Base-by-base conservation (phyloP, 2,797 vertebrate species). In the Tragopan temminckii region DNA sequence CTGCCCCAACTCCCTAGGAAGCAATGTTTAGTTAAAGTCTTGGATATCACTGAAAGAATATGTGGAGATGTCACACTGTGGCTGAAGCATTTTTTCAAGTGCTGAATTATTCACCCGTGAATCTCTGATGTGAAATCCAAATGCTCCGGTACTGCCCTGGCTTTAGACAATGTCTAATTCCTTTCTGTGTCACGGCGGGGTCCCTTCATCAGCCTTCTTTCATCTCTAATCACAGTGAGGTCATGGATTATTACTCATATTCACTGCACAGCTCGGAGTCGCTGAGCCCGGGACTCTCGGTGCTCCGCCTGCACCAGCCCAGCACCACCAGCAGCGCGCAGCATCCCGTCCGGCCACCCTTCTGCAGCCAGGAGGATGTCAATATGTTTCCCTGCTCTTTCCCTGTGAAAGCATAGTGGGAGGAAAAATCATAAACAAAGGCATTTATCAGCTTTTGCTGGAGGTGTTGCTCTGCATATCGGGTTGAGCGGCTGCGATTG, bases 121-220 rank as follows among this genome's bases (percentile, higher is more conserved):
- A 92, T 85, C 96, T 96, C 86, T 64, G 86, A 95, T 85, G 93
- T 92, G 92, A 91, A 94, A 94, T 96, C 96, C 93, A 91, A 96
- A 93, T 58, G 94, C 93, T 95, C 68, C 20, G 57, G 85, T 82
- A 52, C 91, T 95, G 86, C 85, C 94, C 89, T 35, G 67, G 69
- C 92, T 89, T 97, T 96, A 92, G 95, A 96, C 94, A 96, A 96
- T 96, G 92, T 84, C 95, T 96, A 80, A 96, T 93, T 94, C 89
- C 81, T 89, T 88, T 95, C 92, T 80, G 93, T 84, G 92, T 75
- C 89, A 71, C 93, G 25, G 94, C 91, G 55, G 93, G 87, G 89
- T 78, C 95, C 93, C 91, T 69, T 96, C 85, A 95, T 95, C 93
- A 92, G 90, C 88, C 85, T 94, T 16, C 92, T 95, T 89, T 95